Base-by-base conservation (phyloP, 2,888 invertebrate species). In the Microdon myrmicae region DNA sequence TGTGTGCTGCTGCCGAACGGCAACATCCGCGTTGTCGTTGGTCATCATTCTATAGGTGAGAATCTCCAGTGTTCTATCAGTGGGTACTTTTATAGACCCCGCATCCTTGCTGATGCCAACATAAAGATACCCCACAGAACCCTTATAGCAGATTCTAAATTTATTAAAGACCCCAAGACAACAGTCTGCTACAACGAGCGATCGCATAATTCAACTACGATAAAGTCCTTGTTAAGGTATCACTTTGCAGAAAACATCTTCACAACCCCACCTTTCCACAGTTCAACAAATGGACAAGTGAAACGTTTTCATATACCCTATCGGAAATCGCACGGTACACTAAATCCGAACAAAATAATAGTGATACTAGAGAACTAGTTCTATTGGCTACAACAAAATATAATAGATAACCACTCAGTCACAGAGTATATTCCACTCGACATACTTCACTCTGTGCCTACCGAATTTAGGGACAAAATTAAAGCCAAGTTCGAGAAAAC, bases 311-410 rank as follows among this genome's bases (percentile, higher is more conserved):
- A 22, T 10, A 31, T 9, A 43, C 32, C 2, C 5, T 39, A 17
- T 16, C 17, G 1, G 39, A 39, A 19, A 28, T 28, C 2, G 28
- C 28, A 1, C 9, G 39, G 9, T 39, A 19, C n/a, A n/a, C n/a
- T n/a, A n/a, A n/a, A n/a, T n/a, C n/a, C 12, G 29, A 29, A 43
- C 12, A 29, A 4, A 19, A 20, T 13, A 20, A 20, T n/a, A 29
- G 3, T n/a, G 41, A 20, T 14, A 43, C 20, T 8, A 28, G 8
- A 5, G 28, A 41, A 16, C n/a, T 41, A 12, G 19, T 41, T 28
- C 17, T 39, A 10, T 16, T 39, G n/a, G 28, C 17, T 13, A 26
- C 39, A 8, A 7, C 4, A 8, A 19, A 41, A 28, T 41, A 41
- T n/a, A 41, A 28, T 19, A 28, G 12, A 19, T 12, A 16, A 6